Evolutionary conservation across 1,140 invertebrate species (phyloP), one percentile per base, ranked within the genome.

Genomic region (Aphelenchoides besseyi): DNA sequence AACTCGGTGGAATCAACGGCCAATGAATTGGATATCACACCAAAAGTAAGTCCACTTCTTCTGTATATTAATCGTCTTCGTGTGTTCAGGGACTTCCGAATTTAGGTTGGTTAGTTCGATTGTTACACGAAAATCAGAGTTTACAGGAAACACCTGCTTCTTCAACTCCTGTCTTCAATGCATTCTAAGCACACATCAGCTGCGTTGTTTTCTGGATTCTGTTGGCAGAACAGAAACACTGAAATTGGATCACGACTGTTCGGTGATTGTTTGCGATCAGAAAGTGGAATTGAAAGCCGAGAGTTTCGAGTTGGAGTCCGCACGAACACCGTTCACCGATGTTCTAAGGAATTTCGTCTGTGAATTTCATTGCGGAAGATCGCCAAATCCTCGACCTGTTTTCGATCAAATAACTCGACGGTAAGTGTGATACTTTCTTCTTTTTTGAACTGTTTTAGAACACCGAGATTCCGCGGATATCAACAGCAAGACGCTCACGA

Each of bases 401-500:
- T 77, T 77, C 66, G 59, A 81, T 52, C 72, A 77, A 32, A 81
- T 81, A 59, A 29, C 71, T 48, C 54, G 12, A 2, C 64, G 67
- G 74, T 78, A 63, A 63, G 53, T 64, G 66, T 69, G 0, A 54
- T 55, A 32, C 1, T 29, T 76, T 16, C 35, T 3, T 0, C 18
- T 41, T 75, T 1, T 33, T 18, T n/a, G 32, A 69, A 3, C 57
- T 48, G n/a, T 33, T 66, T 71, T 37, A 88, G 87, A 71, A 84
- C 85, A n/a, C 85, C 91, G 0, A 90, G 94, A 82, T 97, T 96
- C 85, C 90, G 90, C 69, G 92, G 92, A n/a, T 93, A 90, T 30
- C 91, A 93, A 76, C 95, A 98, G 84, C 95, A 98, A 82, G 95
- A 98, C 86, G 90, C 94, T 8, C 95, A 98, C 82, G 95, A 98